These are phyloP conservation scores for Chloromyia formosa DNA, from an alignment of 2,888 invertebrate genomes.

Conservation along the genomic window DNA sequence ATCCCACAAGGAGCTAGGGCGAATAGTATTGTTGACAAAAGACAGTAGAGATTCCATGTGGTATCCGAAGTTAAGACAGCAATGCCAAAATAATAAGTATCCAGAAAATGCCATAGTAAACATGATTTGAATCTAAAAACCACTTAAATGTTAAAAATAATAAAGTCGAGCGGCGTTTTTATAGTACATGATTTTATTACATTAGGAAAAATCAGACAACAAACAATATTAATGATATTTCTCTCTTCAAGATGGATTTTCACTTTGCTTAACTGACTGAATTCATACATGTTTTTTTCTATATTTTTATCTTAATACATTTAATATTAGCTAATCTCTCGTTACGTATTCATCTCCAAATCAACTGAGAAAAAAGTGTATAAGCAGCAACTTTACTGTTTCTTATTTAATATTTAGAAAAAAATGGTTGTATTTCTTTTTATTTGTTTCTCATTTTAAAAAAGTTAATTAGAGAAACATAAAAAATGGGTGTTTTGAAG, in stretches of 20 bases:
- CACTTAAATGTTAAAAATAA: too few species aligned
- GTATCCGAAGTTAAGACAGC: too few species aligned
- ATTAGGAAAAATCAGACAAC: conserved; percentile 34
- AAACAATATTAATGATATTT: conserved; percentile 7
- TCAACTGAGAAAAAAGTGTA: neutral
- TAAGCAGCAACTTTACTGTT: neutral
- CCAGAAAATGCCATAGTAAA: too few species aligned
- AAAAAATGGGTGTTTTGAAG: too few species aligned
- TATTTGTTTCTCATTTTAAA: neutral
- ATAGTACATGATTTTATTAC: conserved; percentile 35
- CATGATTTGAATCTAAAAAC: too few species aligned
- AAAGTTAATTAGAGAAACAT: too few species aligned
- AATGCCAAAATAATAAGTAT: too few species aligned
- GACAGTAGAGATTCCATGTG: too few species aligned
- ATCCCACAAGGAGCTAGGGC: too few species aligned
- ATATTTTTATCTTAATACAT: neutral
- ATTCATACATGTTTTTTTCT: neutral
- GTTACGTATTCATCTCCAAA: too few species aligned
- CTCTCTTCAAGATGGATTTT: neutral
- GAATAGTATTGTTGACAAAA: too few species aligned
- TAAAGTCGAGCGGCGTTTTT: conserved; percentile 30
- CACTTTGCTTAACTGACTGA: neutral
- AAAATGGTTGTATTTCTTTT: neutral
- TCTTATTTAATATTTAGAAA: neutral
- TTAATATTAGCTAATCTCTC: too few species aligned